A percentile compares a stretch with the other conserved stretches of the same genome.
phyloP scores from a whole-genome alignment of 2,113 vertebrate species.

The Paradisaea rubra region DNA sequence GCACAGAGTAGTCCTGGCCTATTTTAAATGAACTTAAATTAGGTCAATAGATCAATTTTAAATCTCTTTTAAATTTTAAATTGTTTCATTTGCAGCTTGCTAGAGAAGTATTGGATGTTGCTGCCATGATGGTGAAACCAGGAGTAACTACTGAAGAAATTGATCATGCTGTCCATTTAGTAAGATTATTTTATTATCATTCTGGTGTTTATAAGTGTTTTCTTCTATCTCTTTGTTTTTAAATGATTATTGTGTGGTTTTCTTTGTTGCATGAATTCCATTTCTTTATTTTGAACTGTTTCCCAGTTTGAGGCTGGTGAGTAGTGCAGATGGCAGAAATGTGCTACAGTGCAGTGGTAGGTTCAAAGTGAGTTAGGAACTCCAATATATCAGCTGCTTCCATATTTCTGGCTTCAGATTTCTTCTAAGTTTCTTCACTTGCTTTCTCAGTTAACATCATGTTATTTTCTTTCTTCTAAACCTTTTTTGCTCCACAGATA shows the following conservation, averaged over 20 bases:
- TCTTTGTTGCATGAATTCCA: background rate
- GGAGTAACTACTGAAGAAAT: slow-evolving; percentile 97
- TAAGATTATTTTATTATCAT: slow-evolving; percentile 63
- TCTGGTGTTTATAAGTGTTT: background rate
- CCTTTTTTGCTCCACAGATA: background rate
- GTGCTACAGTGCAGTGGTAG: background rate
- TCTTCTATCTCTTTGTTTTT: background rate
- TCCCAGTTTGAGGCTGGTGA: background rate
- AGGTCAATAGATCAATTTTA: background rate
- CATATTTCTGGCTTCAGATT: background rate
- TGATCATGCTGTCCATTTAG: slow-evolving; percentile 95
- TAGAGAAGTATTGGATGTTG: slow-evolving; percentile 92
- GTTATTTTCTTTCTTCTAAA: background rate
- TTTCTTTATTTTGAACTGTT: background rate
- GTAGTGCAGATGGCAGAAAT: background rate
- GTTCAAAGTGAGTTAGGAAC: background rate
- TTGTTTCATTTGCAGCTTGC: slow-evolving; percentile 80
- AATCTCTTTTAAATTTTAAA: background rate
- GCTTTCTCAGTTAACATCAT: background rate
- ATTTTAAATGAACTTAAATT: background rate
- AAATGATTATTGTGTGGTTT: background rate
- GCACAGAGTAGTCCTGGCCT: background rate
- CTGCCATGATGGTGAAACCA: slow-evolving; percentile 90
- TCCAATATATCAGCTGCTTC: background rate
- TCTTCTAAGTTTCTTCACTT: background rate